These are phyloP conservation scores for Limnephilus rhombicus DNA, from an alignment of 2,888 invertebrate genomes.

Conservation along the genomic window DNA sequence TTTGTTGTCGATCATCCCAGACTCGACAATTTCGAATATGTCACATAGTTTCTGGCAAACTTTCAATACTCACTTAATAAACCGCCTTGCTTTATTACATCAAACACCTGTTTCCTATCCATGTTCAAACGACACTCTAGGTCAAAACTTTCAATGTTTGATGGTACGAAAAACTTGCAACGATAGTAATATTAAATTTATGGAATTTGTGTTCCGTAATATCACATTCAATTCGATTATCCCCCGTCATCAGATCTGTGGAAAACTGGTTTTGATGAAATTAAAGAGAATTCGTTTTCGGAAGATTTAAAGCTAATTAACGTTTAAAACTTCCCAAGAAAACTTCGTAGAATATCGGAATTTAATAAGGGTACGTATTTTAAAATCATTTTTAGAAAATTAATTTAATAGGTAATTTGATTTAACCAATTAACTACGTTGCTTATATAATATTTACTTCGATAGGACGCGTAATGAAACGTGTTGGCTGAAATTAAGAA, in stretches of 20 bases:
- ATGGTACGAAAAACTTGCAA: neutral
- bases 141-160: neutral
- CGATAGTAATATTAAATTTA: neutral
- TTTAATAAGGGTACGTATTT: neutral
- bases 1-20: no score
- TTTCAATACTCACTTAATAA: no score
- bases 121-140: neutral
- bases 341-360: neutral
- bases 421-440: no score
- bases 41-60: no score
- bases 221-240: neutral
- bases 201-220: neutral
- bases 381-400: neutral
- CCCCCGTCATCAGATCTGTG: neutral
- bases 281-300: neutral
- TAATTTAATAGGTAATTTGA: no score
- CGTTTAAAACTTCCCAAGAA: neutral
- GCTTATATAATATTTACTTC: no score
- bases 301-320: neutral
- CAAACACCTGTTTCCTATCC: neutral
- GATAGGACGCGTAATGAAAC: no score
- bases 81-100: no score
- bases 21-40: no score
- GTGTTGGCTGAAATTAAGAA: no score
- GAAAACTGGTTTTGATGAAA: neutral